Percentiles rank a stretch among this genome's conserved stretches.
These are phyloP conservation scores for Cheilosia grossa DNA, from an alignment of 2,888 invertebrate genomes.

Conservation along the genomic window DNA sequence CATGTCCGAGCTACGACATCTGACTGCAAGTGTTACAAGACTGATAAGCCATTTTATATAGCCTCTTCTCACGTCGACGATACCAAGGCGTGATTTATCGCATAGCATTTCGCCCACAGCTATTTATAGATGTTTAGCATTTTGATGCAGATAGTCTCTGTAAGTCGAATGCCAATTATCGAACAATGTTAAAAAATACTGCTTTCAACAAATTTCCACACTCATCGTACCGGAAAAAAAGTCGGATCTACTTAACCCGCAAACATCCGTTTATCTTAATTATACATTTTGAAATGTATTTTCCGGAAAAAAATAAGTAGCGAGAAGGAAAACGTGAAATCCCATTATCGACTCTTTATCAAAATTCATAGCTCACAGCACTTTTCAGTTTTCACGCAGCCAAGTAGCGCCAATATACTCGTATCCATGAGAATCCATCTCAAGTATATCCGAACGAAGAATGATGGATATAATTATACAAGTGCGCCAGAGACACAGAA, in stretches of 20 bases:
- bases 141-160: not conserved
- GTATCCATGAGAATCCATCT: constrained; percentile 1
- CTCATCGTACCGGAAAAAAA: constrained; percentile 23
- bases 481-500: constrained; percentile 11
- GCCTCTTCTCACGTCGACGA: too few species aligned
- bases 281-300: constrained; percentile 10
- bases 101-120: too few species aligned
- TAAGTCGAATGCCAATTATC: constrained; percentile 5
- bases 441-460: constrained; percentile 3
- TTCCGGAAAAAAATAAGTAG: constrained; percentile 2
- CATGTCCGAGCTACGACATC: too few species aligned
- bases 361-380: constrained; percentile 58
- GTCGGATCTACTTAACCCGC: constrained; percentile 39
- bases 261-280: constrained; percentile 56
- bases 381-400: constrained; percentile 15
- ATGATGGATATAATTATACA: constrained; percentile 39
- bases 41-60: too few species aligned
- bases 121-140: not conserved
- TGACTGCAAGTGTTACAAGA: too few species aligned
- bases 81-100: too few species aligned
- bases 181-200: not conserved
- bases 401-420: not conserved
- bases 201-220: constrained; percentile 35
- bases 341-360: constrained; percentile 67
- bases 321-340: constrained; percentile 36